Evolutionary conservation across 2,797 vertebrate species (phyloP), one percentile per base, ranked within the genome.

Genomic region (Sebastolobus alascanus): DNA sequence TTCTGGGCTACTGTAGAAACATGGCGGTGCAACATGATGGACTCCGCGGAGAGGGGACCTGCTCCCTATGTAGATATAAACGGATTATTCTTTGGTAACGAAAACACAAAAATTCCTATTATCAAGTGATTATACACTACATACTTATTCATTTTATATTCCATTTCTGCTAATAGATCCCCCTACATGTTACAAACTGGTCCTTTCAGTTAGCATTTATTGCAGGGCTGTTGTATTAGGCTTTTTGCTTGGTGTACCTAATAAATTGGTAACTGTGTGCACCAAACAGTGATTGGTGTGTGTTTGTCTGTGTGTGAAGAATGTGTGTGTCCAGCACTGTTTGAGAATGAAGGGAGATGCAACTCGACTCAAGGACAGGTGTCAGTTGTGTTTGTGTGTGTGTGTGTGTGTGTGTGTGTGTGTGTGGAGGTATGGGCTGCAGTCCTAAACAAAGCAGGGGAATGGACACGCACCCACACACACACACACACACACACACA

Each of bases 341-440:
- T 73, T 81, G 40, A 75, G 16, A n/a, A 13, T 58, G 58, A 79
- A 59, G 69, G 69, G 54, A 81, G 69, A 81, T 85, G 86, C 84
- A 90, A 81, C 79, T 66, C 20, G 63, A 79, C 81, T 79, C 75
- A 38, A 59, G 79, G 88, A 92, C 94, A 94, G 91, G 93, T 95
- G 92, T 87, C 77, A 81, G 69, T 84, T 84, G 67, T 74, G 50
- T 69, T 64, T 68, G 63, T 76, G 50, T 61, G 77, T 89, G 84
- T 91, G 79, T 68, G 70, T 68, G 61, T 78, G 46, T 61, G 77
- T 40, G 55, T 59, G 69, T 59, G 54, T 64, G 70, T 76, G 46
- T 87, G 85, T 89, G 85, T 91, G 79, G 68, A 89, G 91, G 89
- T 89, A 92, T 90, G 89, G 85, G 72, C 85, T 85, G 46, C 79